Conservation (phyloP, 2,797 vertebrate genomes). For the Coregonus suidteri region DNA sequence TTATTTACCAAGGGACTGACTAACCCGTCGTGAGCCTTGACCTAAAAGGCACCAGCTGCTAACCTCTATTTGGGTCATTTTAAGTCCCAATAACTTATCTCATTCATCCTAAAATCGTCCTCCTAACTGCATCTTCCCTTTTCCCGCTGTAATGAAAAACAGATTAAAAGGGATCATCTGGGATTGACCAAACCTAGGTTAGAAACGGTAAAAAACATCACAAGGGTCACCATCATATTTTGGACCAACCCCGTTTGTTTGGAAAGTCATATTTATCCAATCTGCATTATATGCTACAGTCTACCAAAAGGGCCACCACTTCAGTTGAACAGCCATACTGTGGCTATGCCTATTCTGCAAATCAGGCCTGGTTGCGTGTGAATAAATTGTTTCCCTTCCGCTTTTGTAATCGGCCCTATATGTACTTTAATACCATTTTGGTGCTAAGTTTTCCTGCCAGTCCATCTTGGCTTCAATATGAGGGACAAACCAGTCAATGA, state of each 20-base stretch:
- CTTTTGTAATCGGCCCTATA: neutral
- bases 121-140: neutral
- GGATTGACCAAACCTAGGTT: neutral
- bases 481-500: neutral
- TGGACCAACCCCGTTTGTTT: neutral
- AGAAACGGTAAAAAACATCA: neutral
- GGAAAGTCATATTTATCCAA: neutral
- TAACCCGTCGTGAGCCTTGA: neutral
- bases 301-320: neutral
- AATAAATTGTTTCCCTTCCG: neutral
- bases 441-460: conserved; percentile 54
- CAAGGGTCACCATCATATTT: neutral
- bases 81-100: too few relatives aligned
- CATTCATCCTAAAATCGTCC: too few relatives aligned
- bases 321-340: neutral
- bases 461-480: conserved; percentile 51
- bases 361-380: neutral
- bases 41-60: neutral
- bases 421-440: conserved; percentile 3
- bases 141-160: neutral
- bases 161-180: neutral
- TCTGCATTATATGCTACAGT: neutral
- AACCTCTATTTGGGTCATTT: neutral
- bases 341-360: neutral
- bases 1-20: neutral